These are phyloP conservation scores for Neuroterus valhalla DNA, from an alignment of 1,140 invertebrate species.

Conservation along the genomic window DNA sequence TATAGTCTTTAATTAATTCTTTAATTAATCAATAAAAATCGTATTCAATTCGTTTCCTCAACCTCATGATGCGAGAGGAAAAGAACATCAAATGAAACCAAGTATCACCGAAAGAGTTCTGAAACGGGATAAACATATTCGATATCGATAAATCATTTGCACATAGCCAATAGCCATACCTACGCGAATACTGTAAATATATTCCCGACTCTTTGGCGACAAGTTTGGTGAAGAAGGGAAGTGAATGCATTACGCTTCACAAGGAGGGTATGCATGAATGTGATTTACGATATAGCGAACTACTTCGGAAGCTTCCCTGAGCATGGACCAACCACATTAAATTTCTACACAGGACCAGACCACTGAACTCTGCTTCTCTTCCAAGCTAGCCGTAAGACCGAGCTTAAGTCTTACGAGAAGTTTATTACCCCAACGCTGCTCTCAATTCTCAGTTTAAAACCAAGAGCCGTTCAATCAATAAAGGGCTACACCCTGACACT, in stretches of 20 bases:
- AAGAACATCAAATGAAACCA: background rate
- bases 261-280: constrained; percentile 35
- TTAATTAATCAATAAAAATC: too few relatives aligned
- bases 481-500: constrained; percentile 31
- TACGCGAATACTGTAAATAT: constrained; percentile 44
- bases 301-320: constrained; percentile 44
- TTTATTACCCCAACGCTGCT: constrained; percentile 25
- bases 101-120: background rate
- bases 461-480: constrained; percentile 44
- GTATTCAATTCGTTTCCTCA: constrained; percentile 16
- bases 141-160: constrained; percentile 54
- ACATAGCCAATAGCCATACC: background rate
- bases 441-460: constrained; percentile 28
- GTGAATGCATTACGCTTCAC: constrained; percentile 51
- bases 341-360: constrained; percentile 49
- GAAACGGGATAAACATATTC: constrained; percentile 32
- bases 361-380: constrained; percentile 19
- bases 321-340: constrained; percentile 49
- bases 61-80: too few relatives aligned
- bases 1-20: too few relatives aligned
- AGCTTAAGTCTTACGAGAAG: constrained; percentile 38
- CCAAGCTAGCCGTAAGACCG: constrained; percentile 29
- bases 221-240: constrained; percentile 33
- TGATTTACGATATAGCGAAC: constrained; percentile 60
- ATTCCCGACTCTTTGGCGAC: constrained; percentile 42